Conservation (phyloP, 2,888 invertebrate species). For the Ferdinandea cuprea region DNA sequence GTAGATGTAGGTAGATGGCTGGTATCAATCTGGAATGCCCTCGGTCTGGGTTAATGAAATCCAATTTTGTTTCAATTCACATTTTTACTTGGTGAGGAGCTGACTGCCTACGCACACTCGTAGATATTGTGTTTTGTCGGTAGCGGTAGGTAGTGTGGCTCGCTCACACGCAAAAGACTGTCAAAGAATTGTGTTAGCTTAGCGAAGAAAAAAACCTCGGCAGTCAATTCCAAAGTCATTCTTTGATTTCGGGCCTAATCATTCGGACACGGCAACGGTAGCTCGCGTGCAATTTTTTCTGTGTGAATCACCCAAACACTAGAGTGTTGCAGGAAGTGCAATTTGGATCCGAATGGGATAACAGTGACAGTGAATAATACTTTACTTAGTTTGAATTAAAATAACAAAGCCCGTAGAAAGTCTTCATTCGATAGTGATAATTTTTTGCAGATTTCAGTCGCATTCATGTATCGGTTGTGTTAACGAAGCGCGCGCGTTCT, state of each 20-base stretch:
- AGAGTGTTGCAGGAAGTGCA: constrained; percentile 16
- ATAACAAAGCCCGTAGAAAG: background rate
- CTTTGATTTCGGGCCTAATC: constrained; percentile 81
- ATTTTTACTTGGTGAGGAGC: constrained; percentile 67
- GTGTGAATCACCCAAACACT: constrained; percentile 9
- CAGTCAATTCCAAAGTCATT: constrained; percentile 82
- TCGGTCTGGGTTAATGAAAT: constrained; percentile 69
- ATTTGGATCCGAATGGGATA: constrained; percentile 52
- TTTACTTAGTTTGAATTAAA: constrained; percentile 21
- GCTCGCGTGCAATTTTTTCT: constrained; percentile 59
- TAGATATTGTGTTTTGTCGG: constrained; percentile 45
- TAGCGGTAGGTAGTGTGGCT: no score
- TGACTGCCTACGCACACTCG: constrained; percentile 66
- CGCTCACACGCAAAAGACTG: constrained; percentile 48
- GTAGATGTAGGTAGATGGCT: constrained; percentile 1
- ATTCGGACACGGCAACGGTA: constrained; percentile 78
- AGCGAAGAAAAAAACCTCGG: constrained; percentile 75
- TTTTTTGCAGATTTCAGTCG: background rate
- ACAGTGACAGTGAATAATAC: constrained; percentile 43
- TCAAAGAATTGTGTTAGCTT: constrained; percentile 73
- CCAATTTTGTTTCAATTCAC: constrained; percentile 72
- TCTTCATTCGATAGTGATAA: background rate
- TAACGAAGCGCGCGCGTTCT: constrained; percentile 29
- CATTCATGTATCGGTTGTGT: constrained; percentile 50
- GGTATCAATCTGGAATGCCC: constrained; percentile 50